These are phyloP conservation scores for Galendromus occidentalis DNA, from an alignment of 1,140 invertebrate genomes.

Conservation along the genomic window DNA sequence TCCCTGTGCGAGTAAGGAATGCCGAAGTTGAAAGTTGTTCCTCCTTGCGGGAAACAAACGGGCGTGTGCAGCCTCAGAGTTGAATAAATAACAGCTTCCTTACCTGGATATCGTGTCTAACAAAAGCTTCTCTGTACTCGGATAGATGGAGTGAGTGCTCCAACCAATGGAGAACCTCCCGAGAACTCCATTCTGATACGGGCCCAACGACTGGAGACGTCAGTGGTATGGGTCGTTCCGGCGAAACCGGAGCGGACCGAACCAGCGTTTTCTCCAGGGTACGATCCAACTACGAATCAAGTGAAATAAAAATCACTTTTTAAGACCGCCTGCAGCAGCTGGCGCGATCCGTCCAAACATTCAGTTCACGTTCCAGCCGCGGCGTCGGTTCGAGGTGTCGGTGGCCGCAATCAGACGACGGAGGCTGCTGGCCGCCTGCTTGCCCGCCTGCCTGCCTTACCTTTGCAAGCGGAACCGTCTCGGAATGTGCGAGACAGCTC, in stretches of 20 bases:
- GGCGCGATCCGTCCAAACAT: background rate
- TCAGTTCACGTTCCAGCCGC: constrained; percentile 31
- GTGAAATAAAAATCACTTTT: constrained; percentile 13
- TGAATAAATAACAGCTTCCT: background rate
- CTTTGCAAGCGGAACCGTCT: background rate
- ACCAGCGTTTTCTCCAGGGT: constrained; percentile 19
- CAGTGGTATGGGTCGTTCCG: constrained; percentile 10
- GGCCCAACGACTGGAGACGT: constrained; percentile 10
- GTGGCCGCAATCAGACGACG: background rate
- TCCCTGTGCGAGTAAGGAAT: constrained; percentile 35
- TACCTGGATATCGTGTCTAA: constrained; percentile 54
- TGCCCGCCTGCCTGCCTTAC: background rate
- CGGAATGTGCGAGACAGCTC: background rate
- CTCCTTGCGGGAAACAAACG: background rate
- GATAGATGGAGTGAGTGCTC: constrained; percentile 54
- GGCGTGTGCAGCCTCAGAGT: background rate
- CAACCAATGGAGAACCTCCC: constrained; percentile 52
- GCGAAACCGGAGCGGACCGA: background rate
- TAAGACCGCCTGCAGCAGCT: background rate
- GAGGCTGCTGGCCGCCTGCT: background rate
- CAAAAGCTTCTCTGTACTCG: constrained; percentile 59
- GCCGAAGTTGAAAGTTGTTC: background rate
- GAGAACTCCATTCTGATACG: constrained; percentile 32
- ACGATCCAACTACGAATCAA: constrained; percentile 18
- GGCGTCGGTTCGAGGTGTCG: background rate